A percentile compares a stretch with the other conserved stretches of the same genome.
These are phyloP conservation scores for Caenorhabditis sp. DNA, from an alignment of 2,888 invertebrate genomes.

Conservation along the genomic window DNA sequence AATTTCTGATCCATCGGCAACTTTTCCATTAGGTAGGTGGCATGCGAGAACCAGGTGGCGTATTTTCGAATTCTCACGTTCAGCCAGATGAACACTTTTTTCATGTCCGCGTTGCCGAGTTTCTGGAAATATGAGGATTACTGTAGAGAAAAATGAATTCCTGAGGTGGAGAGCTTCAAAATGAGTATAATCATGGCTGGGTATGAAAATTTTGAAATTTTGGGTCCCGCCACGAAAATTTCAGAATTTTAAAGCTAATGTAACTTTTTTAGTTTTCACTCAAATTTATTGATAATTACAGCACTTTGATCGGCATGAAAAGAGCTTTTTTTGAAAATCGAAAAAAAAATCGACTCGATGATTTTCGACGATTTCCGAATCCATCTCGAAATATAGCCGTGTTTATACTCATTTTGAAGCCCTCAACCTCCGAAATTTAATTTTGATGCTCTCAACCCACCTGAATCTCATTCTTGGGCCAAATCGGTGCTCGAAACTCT, in stretches of 20 bases:
- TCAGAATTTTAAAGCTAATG: too few species aligned
- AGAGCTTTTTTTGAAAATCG: too few species aligned
- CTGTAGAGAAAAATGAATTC: not conserved
- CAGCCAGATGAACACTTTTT: conserved; percentile 11
- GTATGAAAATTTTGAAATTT: not conserved
- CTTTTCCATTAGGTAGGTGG: conserved; percentile 39
- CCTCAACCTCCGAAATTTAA: not conserved
- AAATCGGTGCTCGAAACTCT: too few species aligned
- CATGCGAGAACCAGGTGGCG: conserved; percentile 38
- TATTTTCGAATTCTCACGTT: conserved; percentile 36
- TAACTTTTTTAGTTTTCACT: too few species aligned
- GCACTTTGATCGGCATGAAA: too few species aligned
- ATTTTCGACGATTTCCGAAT: not conserved
- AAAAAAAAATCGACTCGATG: too few species aligned
- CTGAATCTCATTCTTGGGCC: not conserved
- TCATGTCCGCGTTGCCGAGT: conserved; percentile 32
- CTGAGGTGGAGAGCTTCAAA: not conserved
- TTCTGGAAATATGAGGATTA: conserved; percentile 4
- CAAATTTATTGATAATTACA: too few species aligned
- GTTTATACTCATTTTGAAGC: not conserved
- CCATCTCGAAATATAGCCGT: not conserved
- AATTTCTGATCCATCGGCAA: conserved; percentile 35
- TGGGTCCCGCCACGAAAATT: not conserved
- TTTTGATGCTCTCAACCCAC: not conserved
- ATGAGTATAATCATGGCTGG: not conserved